These are phyloP conservation scores for Macroglossus sobrinus DNA, from an alignment of 2,113 vertebrate genomes.

Conservation along the genomic window DNA sequence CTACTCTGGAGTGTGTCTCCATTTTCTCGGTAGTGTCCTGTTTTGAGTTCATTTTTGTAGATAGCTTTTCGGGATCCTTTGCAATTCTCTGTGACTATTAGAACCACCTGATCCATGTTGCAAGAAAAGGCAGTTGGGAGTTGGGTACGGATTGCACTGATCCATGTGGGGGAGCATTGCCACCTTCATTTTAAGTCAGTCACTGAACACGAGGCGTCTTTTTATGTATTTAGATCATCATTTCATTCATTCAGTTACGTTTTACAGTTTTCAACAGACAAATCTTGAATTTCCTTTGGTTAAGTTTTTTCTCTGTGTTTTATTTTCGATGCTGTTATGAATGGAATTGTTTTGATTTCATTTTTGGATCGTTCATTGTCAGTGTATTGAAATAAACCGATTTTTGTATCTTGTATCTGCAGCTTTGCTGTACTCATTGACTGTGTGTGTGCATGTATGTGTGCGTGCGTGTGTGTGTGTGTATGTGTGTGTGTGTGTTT, in stretches of 20 bases:
- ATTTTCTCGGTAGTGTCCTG: neutral
- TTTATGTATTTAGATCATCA: neutral
- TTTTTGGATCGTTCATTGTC: neutral
- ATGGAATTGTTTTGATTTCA: neutral
- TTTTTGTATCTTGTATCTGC: neutral
- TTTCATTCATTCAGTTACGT: neutral
- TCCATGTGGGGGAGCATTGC: no score
- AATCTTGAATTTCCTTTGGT: neutral
- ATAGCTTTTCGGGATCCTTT: neutral
- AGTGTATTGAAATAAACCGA: neutral
- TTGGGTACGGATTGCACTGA: accelerated
- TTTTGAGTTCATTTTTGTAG: neutral
- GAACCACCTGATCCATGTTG: neutral
- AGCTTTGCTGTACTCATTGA: neutral
- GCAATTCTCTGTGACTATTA: neutral
- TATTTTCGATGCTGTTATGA: neutral
- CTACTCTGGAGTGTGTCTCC: neutral
- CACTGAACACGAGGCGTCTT: neutral
- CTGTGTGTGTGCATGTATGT: accelerated
- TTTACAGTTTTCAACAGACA: neutral
- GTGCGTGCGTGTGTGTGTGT: accelerated
- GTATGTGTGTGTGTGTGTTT: accelerated
- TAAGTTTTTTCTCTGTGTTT: neutral
- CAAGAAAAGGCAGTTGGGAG: neutral
- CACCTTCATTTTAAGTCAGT: no score